phyloP scores from a whole-genome alignment of 2,797 vertebrate genomes.

The Sebastes goodei region DNA sequence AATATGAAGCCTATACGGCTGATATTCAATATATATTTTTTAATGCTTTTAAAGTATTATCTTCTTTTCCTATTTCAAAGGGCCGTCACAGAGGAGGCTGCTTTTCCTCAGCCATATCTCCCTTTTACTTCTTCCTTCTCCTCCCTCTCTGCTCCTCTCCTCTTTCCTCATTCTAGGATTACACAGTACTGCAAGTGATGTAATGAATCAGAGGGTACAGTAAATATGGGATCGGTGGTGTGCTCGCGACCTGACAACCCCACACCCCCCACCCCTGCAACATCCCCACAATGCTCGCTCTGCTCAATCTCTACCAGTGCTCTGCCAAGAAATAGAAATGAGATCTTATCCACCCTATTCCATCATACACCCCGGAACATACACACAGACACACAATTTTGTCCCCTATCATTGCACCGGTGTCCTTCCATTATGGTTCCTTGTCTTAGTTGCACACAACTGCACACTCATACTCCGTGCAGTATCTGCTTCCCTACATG shows the following conservation, averaged over 20 bases:
- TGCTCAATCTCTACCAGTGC: conserved; percentile 23
- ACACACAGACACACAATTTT: neutral
- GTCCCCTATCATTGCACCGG: neutral
- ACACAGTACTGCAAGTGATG: conserved; percentile 35
- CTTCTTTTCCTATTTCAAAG: conserved; percentile 52
- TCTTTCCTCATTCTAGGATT: conserved; percentile 30
- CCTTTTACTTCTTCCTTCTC: neutral
- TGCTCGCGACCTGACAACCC: conserved; percentile 31
- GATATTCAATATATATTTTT: conserved; percentile 42
- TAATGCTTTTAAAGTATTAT: conserved; percentile 61
- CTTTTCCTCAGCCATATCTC: conserved; percentile 28
- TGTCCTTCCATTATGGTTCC: conserved; percentile 5
- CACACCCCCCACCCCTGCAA: neutral
- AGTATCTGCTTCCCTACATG: neutral
- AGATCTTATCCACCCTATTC: conserved; percentile 45
- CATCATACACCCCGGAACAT: conserved; percentile 14
- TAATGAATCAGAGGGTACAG: conserved; percentile 50
- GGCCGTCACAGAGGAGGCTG: conserved; percentile 5
- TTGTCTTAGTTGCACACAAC: neutral
- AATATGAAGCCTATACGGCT: conserved; percentile 22
- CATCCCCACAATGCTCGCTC: conserved; percentile 12
- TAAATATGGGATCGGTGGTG: conserved; percentile 47
- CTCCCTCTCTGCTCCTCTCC: neutral
- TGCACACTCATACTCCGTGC: neutral
- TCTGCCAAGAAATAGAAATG: conserved; percentile 48